phyloP scores from a whole-genome alignment of 1,140 invertebrate genomes.

The Tetraneura akinire region DNA sequence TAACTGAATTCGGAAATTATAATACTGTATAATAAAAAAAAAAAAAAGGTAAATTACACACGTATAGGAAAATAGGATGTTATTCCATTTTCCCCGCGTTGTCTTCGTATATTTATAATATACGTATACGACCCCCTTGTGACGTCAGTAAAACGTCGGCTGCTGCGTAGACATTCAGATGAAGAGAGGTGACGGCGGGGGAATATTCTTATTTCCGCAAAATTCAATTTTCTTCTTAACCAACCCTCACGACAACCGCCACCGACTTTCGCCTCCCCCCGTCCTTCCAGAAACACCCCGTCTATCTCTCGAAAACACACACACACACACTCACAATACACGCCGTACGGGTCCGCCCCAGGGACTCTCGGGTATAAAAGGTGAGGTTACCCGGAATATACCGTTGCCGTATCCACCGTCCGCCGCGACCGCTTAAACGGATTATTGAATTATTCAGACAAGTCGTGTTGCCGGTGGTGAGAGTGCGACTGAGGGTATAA shows the following conservation, averaged over 20 bases:
- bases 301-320: too few species aligned
- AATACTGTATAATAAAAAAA: too few species aligned
- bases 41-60: not conserved
- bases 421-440: conserved; percentile 31
- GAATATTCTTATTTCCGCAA: conserved; percentile 33
- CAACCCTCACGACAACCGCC: not conserved
- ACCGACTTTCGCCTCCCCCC: too few species aligned
- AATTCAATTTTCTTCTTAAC: conserved; percentile 47
- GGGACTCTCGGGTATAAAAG: too few species aligned
- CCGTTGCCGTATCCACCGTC: not conserved
- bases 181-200: not conserved
- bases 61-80: not conserved
- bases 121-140: not conserved
- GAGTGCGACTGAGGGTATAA: not conserved
- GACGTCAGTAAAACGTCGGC: not conserved
- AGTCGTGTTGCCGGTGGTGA: conserved; percentile 26
- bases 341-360: not conserved
- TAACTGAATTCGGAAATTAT: too few species aligned
- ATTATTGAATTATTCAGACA: conserved; percentile 51
- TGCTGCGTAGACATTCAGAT: not conserved
- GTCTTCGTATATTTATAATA: not conserved
- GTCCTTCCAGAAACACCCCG: not conserved
- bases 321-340: not conserved
- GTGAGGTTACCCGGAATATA: conserved; percentile 3
- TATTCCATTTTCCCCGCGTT: not conserved